Base-by-base conservation (phyloP, 2,797 vertebrate species). In the Anomalospiza imberbis region DNA sequence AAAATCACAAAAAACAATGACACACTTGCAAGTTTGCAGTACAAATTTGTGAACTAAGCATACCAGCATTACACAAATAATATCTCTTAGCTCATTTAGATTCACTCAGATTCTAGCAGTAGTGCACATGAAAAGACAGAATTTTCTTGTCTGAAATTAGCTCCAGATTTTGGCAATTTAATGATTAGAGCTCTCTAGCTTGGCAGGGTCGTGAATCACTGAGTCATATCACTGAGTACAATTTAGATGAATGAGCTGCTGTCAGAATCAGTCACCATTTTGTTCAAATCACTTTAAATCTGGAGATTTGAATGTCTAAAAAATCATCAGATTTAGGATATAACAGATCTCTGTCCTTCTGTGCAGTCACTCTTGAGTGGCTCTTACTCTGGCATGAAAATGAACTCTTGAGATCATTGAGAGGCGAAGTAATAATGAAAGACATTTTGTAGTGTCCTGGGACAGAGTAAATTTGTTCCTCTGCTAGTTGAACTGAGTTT, bases 221-320 rank as follows among this genome's bases (percentile, higher is more conserved):
- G 17, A 20, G 78, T 80, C 70, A 65, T 50, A 66, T 78, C n/a
- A 75, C 51, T 68, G 66, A 62, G 18, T 65, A 40, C 31, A 66
- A 28, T 79, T 82, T 78, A 47, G 34, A 88, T 50, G 51, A 91
- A 89, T 47, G 48, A 66, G 29, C 15, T 79, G 22, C 36, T 91
- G 71, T 87, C 77, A 78, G 51, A 84, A 62, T 75, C 47, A 36
- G 57, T 58, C 67, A 65, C 10, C 17, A 17, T 78, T 88, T 80
- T 76, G 26, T 77, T 38, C 63, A 92, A 94, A 96, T 82, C 29
- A 66, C 26, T 77, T 29, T 28, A 85, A 89, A 70, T 16, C 42
- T 67, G 53, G 32, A 82, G 14, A 60, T 32, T 19, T 15, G 4
- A 87, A 42, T 73, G 26, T 0, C 0, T 48, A 72, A 92, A 81